phyloP scores from a whole-genome alignment of 2,113 vertebrate genomes.

The Odocoileus hemionus region DNA sequence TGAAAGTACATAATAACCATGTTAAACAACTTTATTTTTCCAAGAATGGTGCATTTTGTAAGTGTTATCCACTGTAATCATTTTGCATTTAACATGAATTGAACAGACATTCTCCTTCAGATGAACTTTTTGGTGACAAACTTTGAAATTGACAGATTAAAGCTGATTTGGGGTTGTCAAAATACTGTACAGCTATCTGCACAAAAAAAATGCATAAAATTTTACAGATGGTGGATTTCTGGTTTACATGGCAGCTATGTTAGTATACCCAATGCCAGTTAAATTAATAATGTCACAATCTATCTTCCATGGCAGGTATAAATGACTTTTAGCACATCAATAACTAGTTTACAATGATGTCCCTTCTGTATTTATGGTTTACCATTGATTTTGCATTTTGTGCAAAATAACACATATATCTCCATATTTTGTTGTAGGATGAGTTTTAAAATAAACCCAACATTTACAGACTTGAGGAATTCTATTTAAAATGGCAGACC shows the following conservation, averaged over 20 bases:
- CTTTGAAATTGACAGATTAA: conserved; percentile 80
- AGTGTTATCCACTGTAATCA: conserved; percentile 75
- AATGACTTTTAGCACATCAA: conserved; percentile 70
- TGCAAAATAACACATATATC: conserved; percentile 36
- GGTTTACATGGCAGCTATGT: conserved; percentile 64
- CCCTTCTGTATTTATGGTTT: conserved; percentile 61
- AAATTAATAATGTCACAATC: conserved; percentile 76
- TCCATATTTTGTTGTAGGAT: conserved; percentile 36
- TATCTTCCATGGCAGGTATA: conserved; percentile 67
- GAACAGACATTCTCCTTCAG: conserved; percentile 74
- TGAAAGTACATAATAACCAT: conserved; percentile 77
- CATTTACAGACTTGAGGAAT: conserved; percentile 36
- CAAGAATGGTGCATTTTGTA: conserved; percentile 71
- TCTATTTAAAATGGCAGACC: conserved; percentile 40
- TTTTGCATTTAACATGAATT: conserved; percentile 73
- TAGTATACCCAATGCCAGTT: conserved; percentile 50
- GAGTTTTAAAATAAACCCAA: conserved; percentile 54
- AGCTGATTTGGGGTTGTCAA: conserved; percentile 78
- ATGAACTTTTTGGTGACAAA: conserved; percentile 81
- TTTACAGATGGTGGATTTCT: conserved; percentile 68
- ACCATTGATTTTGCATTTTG: conserved; percentile 72
- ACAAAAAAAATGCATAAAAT: conserved; percentile 69
- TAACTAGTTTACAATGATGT: conserved; percentile 73
- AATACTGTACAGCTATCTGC: conserved; percentile 66
- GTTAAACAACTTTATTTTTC: conserved; percentile 76